Percentiles rank a stretch among this genome's conserved stretches.
These are phyloP conservation scores for Probaryconus sp. DNA, from an alignment of 1,140 invertebrate genomes.

Conservation along the genomic window DNA sequence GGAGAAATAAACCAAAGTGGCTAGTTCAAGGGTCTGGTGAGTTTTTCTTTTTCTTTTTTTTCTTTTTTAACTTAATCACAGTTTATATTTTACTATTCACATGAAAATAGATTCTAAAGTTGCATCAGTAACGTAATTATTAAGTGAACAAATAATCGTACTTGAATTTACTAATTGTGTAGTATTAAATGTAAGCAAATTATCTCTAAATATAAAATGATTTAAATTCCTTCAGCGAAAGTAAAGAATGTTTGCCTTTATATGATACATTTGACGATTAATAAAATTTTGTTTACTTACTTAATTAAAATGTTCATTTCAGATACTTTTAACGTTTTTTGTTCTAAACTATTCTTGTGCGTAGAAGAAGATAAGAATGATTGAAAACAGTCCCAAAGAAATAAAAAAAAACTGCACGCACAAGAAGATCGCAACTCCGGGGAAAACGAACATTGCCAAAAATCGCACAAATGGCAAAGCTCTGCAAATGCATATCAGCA, in stretches of 20 bases:
- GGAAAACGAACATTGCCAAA: conserved; percentile 19
- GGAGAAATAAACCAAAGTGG: conserved; percentile 87
- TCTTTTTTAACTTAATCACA: not conserved
- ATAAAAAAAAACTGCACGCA: conserved; percentile 11
- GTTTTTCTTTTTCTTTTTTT: not conserved
- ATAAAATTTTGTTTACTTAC: not conserved
- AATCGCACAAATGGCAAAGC: conserved; percentile 10
- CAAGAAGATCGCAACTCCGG: conserved; percentile 3
- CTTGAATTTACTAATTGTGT: too few relatives aligned
- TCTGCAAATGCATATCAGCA: conserved; percentile 29
- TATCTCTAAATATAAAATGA: too few relatives aligned
- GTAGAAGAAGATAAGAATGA: conserved; percentile 40
- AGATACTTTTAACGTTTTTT: conserved; percentile 51
- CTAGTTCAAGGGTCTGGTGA: conserved; percentile 49
- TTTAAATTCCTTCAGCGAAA: too few relatives aligned
- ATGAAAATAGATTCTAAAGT: too few relatives aligned
- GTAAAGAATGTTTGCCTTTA: too few relatives aligned
- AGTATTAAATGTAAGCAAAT: too few relatives aligned
- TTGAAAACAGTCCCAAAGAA: conserved; percentile 7
- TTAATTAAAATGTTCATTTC: too few relatives aligned
- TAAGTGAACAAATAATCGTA: too few relatives aligned
- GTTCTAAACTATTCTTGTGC: conserved; percentile 61
- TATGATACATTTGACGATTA: too few relatives aligned
- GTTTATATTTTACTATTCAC: too few relatives aligned
- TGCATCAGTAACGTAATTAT: too few relatives aligned